Evolutionary conservation across 2,888 invertebrate genomes (phyloP).

Genomic region (Ormyrus labotus): DNA sequence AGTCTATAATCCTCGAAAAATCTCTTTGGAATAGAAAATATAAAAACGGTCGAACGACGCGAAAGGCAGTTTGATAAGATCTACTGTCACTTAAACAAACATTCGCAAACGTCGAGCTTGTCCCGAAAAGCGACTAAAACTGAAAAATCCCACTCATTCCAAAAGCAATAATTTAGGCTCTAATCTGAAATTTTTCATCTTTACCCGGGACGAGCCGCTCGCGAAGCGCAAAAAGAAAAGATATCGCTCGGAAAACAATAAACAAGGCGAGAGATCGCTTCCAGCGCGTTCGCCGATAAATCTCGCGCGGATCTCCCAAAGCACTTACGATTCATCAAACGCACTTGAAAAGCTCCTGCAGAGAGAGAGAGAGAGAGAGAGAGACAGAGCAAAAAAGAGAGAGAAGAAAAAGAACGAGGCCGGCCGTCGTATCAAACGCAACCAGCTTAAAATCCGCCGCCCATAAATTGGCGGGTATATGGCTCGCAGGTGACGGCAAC

Average conservation of each 20-base stretch:
- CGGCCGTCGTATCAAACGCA: neutral
- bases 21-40: no score
- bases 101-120: no score
- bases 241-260: slow-evolving; percentile 22
- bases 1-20: no score
- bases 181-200: slow-evolving; percentile 34
- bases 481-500: slow-evolving; percentile 26
- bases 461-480: slow-evolving; percentile 26
- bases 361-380: neutral
- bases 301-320: slow-evolving; percentile 19
- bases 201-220: no score
- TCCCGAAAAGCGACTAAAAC: no score
- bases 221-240: neutral
- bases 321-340: slow-evolving; percentile 41
- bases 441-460: slow-evolving; percentile 29
- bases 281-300: slow-evolving; percentile 13
- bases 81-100: no score
- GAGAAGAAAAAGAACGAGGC: no score
- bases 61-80: no score
- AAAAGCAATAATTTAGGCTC: slow-evolving; percentile 16
- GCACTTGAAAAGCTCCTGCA: neutral
- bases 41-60: no score
- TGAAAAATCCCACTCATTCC: slow-evolving; percentile 10
- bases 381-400: no score
- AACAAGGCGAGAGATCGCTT: slow-evolving; percentile 8